Base-by-base conservation (phyloP, 1,140 invertebrate species). In the Prorops nasuta region DNA sequence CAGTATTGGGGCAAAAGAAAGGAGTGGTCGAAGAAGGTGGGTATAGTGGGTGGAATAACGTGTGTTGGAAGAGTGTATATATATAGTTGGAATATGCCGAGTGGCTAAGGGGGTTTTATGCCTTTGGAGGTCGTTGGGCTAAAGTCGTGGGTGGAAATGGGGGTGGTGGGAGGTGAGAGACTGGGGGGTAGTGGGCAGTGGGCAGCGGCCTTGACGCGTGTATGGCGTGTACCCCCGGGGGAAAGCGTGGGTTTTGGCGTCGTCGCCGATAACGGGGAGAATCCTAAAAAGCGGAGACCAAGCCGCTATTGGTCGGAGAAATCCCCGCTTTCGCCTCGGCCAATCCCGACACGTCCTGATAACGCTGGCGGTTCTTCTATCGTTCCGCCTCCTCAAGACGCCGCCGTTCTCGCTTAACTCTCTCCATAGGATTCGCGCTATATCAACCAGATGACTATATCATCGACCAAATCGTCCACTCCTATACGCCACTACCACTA, bases 341-440 rank as follows among this genome's bases (percentile, higher is more conserved):
- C 75, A 77, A 77, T 74, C 72, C 65, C 44, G 52, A 56, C 24
- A 41, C 62, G 55, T 63, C 57, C 49, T 77, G 75, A 77, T 77
- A 77, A 77, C 68, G 66, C 58, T 54, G 72, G 64, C 66, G 63
- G 54, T 62, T 60, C 59, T 71, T 67, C 62, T 60, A 58, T 48
- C 58, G 71, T 69, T 69, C 71, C 74, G 72, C 72, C 75, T 72
- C 69, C 69, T 74, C 67, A 76, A 76, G 75, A 76, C 67, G 69
- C 62, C 49, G 20, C 62, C 49, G 20, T 20, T 24, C 19, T 41
- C 34, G 37, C 24, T 4, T 10, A 28, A 28, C 10, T 28, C 24
- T 10, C 19, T 36, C 10, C 4, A 10, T 4, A 28, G 24, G 10
- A 10, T 10, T 28, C 24, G 24, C 24, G n/a, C 24, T 28, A 28